These are phyloP conservation scores for Drosophila nasuta DNA, from an alignment of 1,140 invertebrate genomes.

Conservation along the genomic window DNA sequence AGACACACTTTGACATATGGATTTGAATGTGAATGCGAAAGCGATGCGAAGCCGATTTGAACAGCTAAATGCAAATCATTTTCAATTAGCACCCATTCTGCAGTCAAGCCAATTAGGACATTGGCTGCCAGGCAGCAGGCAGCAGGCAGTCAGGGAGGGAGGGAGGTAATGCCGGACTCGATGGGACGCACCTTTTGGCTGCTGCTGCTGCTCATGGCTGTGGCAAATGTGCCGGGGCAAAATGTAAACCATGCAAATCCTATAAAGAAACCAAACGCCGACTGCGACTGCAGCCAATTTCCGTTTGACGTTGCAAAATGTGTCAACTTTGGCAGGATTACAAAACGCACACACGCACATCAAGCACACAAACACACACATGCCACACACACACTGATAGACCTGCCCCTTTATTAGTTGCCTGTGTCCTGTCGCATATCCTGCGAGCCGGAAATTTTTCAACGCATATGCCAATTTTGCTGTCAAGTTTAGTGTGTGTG, in stretches of 20 bases:
- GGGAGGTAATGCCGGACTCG: not conserved
- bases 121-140: slow-evolving; percentile 4
- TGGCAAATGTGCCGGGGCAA: slow-evolving; percentile 22
- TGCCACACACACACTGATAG: not conserved
- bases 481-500: slow-evolving; percentile 64
- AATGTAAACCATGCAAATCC: slow-evolving; percentile 51
- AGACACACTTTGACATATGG: slow-evolving; percentile 1
- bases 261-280: slow-evolving; percentile 51
- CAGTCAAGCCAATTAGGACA: slow-evolving; percentile 59
- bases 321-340: slow-evolving; percentile 77
- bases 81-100: slow-evolving; percentile 55
- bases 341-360: slow-evolving; percentile 44
- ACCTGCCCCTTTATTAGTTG: slow-evolving; percentile 64
- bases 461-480: slow-evolving; percentile 78
- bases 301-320: slow-evolving; percentile 74
- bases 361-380: slow-evolving; percentile 1
- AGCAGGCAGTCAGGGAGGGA: not conserved
- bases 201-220: slow-evolving; percentile 11
- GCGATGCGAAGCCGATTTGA: slow-evolving; percentile 30
- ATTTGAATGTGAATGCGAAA: slow-evolving; percentile 8
- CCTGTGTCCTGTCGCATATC: slow-evolving; percentile 22
- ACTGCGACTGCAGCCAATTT: slow-evolving; percentile 69
- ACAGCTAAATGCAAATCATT: slow-evolving; percentile 58
- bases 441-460: slow-evolving; percentile 64
- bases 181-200: slow-evolving; percentile 29